phyloP scores from a whole-genome alignment of 2,113 vertebrate genomes.

The Mirza zaza region DNA sequence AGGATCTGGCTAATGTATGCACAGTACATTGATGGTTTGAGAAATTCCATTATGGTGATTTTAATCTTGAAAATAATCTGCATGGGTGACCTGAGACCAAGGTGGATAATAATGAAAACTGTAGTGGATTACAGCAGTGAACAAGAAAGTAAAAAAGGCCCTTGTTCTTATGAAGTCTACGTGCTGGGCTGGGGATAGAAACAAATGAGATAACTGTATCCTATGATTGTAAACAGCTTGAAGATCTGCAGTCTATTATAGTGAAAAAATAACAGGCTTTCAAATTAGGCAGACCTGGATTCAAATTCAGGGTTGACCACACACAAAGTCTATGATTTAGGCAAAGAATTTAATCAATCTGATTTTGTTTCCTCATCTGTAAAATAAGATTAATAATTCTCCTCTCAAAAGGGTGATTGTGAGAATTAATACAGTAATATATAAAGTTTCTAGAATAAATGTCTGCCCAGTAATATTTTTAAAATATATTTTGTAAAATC shows the following conservation, averaged over 20 bases:
- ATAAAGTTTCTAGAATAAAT: slow-evolving; percentile 19
- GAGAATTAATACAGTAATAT: slow-evolving; percentile 25
- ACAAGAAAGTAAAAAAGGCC: background rate
- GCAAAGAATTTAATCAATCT: background rate
- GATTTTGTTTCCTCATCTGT: slow-evolving; percentile 16
- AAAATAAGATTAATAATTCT: slow-evolving; percentile 13
- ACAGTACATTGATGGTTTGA: too few species aligned
- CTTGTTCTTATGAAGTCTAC: background rate
- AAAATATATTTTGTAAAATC: slow-evolving; percentile 42
- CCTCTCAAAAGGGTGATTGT: background rate
- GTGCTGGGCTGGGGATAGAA: background rate
- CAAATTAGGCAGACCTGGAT: background rate
- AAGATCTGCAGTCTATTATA: background rate
- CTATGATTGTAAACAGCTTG: background rate
- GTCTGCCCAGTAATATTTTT: background rate
- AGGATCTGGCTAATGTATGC: too few species aligned
- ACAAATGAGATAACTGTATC: background rate
- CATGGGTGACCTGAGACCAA: too few species aligned
- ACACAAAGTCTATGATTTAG: background rate
- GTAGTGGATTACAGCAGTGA: background rate
- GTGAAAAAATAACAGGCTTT: background rate
- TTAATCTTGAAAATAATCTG: too few species aligned
- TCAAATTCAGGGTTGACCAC: background rate
- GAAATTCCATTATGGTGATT: too few species aligned
- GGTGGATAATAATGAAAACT: too few species aligned